phyloP scores from a whole-genome alignment of 2,888 invertebrate species.

The Hypomecis punctinalis region DNA sequence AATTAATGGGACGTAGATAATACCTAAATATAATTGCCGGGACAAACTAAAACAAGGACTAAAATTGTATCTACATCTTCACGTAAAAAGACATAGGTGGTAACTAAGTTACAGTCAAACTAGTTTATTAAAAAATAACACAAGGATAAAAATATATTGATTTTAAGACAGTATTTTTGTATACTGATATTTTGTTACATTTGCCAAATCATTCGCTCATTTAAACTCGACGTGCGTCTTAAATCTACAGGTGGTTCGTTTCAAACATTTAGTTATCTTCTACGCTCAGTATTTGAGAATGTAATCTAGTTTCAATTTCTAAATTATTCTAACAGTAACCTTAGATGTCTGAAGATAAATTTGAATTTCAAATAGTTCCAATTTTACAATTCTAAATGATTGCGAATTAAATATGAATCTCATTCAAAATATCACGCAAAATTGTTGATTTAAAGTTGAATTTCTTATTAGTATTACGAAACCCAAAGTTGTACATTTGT shows the following conservation, averaged over 20 bases:
- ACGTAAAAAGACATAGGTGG: no score
- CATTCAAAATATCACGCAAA: neutral
- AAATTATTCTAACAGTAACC: conserved; percentile 11
- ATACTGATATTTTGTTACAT: no score
- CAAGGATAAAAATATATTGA: no score
- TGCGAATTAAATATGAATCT: neutral
- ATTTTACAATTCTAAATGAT: neutral
- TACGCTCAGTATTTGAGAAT: conserved; percentile 17
- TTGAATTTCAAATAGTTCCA: conserved; percentile 1
- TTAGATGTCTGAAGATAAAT: conserved; percentile 2
- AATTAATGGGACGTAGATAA: no score
- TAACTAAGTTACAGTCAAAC: no score
- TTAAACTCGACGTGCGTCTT: conserved; percentile 9
- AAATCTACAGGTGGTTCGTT: conserved; percentile 27
- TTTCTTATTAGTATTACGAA: no score
- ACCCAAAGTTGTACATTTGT: no score
- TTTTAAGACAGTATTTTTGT: no score
- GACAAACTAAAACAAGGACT: no score
- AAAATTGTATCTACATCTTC: no score
- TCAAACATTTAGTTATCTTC: conserved; percentile 29
- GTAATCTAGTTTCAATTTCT: conserved; percentile 6
- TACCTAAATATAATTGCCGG: no score
- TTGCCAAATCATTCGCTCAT: neutral
- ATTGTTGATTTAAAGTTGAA: neutral
- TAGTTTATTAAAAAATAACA: no score